phyloP scores from a whole-genome alignment of 2,888 invertebrate genomes.

The Bugulina stolonifera region DNA sequence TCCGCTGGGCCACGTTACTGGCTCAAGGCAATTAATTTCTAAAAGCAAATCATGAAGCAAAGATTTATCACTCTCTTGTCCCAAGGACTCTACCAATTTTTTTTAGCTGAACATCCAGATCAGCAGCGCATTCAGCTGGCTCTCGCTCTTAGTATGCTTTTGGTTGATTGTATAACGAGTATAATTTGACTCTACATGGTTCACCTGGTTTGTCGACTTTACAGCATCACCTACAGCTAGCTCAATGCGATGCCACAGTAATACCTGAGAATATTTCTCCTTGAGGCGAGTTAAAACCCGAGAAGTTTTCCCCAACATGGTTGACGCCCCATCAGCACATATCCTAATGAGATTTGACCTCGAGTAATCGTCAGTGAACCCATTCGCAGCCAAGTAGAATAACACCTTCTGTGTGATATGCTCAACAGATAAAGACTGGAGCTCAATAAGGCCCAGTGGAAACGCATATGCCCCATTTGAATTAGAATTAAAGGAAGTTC shows the following conservation, averaged over 20 bases:
- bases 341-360: neutral
- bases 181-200: neutral
- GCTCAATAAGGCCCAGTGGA: neutral
- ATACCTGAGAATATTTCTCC: neutral
- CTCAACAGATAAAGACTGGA: neutral
- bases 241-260: neutral
- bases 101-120: neutral
- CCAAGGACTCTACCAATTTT: constrained; percentile 3
- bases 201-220: neutral
- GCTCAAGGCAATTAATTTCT: neutral
- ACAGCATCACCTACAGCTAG: constrained; percentile 12
- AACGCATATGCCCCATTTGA: neutral
- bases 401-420: neutral
- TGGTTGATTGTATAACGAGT: neutral
- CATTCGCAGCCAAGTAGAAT: neutral
- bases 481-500: neutral
- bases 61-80: neutral
- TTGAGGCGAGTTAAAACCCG: constrained; percentile 1
- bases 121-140: neutral
- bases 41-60: neutral
- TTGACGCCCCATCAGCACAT: neutral
- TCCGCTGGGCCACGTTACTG: neutral
- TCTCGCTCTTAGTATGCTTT: neutral
- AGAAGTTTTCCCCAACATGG: neutral
- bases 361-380: neutral